phyloP scores from a whole-genome alignment of 2,888 invertebrate genomes.

The Drosophila robusta region DNA sequence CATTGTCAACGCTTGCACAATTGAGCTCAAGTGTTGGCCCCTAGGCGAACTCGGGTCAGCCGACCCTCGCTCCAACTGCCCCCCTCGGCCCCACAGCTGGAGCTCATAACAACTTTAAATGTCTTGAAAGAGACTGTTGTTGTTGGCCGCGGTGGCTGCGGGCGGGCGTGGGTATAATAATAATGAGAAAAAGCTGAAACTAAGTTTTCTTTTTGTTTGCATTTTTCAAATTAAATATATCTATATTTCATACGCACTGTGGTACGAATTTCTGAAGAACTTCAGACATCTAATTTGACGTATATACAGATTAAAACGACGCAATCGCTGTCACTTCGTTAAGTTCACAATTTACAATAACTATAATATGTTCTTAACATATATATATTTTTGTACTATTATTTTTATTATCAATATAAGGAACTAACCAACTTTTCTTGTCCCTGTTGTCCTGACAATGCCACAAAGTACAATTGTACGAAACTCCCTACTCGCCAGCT shows the following conservation, averaged over 20 bases:
- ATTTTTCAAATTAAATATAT: constrained; percentile 9
- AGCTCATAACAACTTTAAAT: constrained; percentile 71
- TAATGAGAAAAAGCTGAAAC: constrained; percentile 25
- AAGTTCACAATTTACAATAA: too few relatives aligned
- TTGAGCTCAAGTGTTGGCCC: constrained; percentile 71
- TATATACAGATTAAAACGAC: too few relatives aligned
- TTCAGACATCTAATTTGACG: not conserved
- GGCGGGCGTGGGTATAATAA: constrained; percentile 9
- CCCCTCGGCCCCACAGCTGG: constrained; percentile 2
- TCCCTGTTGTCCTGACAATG: constrained; percentile 57
- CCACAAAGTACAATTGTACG: constrained; percentile 66
- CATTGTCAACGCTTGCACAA: constrained; percentile 75
- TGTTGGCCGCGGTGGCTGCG: not conserved
- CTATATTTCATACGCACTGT: constrained; percentile 27
- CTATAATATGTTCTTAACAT: too few relatives aligned
- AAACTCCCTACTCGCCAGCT: constrained; percentile 7
- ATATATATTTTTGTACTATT: too few relatives aligned
- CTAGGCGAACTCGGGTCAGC: constrained; percentile 17
- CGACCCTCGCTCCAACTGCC: not conserved
- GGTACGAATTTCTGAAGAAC: not conserved
- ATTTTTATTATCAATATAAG: constrained; percentile 15
- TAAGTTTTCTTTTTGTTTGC: constrained; percentile 23
- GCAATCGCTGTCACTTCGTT: too few relatives aligned
- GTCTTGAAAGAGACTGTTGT: constrained; percentile 32
- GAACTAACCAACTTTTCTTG: constrained; percentile 46